Percentiles rank a stretch among this genome's conserved stretches.
Conservation (phyloP, 1,140 invertebrate species). For the Aphidius gifuensis region DNA sequence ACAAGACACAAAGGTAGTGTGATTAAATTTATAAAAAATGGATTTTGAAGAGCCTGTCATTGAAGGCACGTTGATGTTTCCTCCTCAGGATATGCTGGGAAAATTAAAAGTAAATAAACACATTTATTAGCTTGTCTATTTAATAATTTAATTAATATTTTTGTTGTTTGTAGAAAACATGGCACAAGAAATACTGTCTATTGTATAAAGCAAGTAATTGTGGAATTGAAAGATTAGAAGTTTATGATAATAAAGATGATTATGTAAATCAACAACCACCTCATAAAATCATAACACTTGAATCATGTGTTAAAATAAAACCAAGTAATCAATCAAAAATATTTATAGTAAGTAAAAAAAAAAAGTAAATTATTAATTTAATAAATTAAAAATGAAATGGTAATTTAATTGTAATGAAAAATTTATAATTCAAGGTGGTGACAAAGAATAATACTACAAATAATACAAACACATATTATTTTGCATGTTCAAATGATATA, state of each 20-base stretch:
- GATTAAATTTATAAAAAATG: slow-evolving; percentile 46
- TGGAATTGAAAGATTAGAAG: slow-evolving; percentile 78
- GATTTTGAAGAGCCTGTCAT: slow-evolving; percentile 65
- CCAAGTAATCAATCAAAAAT: slow-evolving; percentile 59
- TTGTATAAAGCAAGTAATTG: slow-evolving; percentile 77
- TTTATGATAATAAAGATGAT: slow-evolving; percentile 75
- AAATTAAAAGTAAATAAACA: slow-evolving; percentile 54
- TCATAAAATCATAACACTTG: slow-evolving; percentile 74
- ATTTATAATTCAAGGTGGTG: slow-evolving; percentile 56
- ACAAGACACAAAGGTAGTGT: too few species aligned
- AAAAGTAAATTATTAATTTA: neutral
- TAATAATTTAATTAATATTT: slow-evolving; percentile 4
- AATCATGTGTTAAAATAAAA: slow-evolving; percentile 82
- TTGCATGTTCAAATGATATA: slow-evolving; percentile 67
- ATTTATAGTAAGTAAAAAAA: slow-evolving; percentile 51
- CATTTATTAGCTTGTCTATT: neutral
- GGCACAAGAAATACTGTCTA: slow-evolving; percentile 74
- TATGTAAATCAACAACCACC: slow-evolving; percentile 63
- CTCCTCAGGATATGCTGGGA: slow-evolving; percentile 62
- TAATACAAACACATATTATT: slow-evolving; percentile 61
- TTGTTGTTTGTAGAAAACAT: slow-evolving; percentile 63
- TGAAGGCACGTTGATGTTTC: slow-evolving; percentile 67
- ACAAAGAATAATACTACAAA: slow-evolving; percentile 57
- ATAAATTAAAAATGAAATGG: neutral
- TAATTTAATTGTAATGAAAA: neutral